Evolutionary conservation across 2,888 invertebrate genomes (phyloP).

Genomic region (Matsumyia berberina): DNA sequence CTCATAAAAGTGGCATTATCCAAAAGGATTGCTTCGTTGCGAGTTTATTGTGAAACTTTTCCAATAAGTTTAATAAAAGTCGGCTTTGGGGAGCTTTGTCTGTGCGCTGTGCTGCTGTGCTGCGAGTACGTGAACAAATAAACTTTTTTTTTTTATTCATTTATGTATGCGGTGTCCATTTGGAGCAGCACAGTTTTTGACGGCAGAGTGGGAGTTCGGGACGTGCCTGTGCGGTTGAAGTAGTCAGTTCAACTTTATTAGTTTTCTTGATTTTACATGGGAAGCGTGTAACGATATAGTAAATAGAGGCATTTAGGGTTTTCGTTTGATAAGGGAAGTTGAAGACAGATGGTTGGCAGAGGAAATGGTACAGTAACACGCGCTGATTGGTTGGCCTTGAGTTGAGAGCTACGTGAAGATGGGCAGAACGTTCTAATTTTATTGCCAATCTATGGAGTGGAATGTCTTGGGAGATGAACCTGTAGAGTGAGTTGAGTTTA

Average conservation of each 20-base stretch:
- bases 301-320: conserved; percentile 19
- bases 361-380: not conserved
- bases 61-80: conserved; percentile 77
- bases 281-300: conserved; percentile 36
- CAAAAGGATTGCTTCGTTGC: conserved; percentile 76
- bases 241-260: conserved; percentile 64
- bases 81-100: conserved; percentile 71
- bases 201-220: conserved; percentile 12
- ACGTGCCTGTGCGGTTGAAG: conserved; percentile 40
- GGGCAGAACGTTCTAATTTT: too few relatives aligned
- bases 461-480: too few relatives aligned
- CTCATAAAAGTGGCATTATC: conserved; percentile 76
- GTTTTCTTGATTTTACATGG: conserved; percentile 51
- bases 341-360: not conserved
- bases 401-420: not conserved
- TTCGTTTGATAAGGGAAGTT: conserved; percentile 1
- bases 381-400: conserved; percentile 16
- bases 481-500: too few relatives aligned
- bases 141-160: conserved; percentile 56
- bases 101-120: conserved; percentile 51
- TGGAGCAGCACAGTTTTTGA: conserved; percentile 21
- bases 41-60: conserved; percentile 76
- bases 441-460: too few relatives aligned
- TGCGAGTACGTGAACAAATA: conserved; percentile 72
- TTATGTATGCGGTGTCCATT: conserved; percentile 67